Conservation (phyloP, 2,113 vertebrate species). For the Meriones unguiculatus region DNA sequence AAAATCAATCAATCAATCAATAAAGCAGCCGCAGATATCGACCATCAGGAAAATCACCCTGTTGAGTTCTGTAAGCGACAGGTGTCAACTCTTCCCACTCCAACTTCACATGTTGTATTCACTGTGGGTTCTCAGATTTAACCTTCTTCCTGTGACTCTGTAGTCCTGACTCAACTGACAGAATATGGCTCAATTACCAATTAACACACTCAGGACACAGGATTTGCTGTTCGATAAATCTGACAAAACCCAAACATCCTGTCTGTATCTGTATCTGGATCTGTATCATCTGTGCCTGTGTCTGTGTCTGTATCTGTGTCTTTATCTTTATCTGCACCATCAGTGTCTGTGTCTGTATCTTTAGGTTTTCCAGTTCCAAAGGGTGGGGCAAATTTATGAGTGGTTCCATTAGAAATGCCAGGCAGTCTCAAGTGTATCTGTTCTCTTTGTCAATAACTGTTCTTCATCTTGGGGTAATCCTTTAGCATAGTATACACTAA, state of each 20-base stretch:
- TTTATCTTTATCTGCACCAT: too few species aligned
- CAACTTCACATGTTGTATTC: not conserved
- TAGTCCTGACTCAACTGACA: too few species aligned
- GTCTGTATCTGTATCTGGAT: too few species aligned
- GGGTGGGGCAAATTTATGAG: rapidly evolving
- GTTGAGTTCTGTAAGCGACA: not conserved
- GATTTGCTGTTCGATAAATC: too few species aligned
- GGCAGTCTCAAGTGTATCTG: not conserved
- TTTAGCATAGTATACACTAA: not conserved
- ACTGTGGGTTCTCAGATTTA: not conserved
- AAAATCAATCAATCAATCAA: not conserved
- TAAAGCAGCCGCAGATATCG: not conserved
- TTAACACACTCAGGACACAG: not conserved
- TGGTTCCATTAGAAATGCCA: not conserved
- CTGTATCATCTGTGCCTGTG: too few species aligned
- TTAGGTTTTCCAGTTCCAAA: too few species aligned
- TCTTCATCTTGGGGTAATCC: not conserved
- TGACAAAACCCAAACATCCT: not conserved
- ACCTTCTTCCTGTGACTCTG: too few species aligned
- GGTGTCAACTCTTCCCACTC: not conserved
- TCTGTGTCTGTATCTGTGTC: too few species aligned
- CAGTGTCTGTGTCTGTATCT: too few species aligned
- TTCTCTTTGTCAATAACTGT: not conserved
- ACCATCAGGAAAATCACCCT: not conserved
- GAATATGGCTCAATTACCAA: rapidly evolving